These are phyloP conservation scores for Phasianus colchicus DNA, from an alignment of 2,113 vertebrate species.

Conservation along the genomic window DNA sequence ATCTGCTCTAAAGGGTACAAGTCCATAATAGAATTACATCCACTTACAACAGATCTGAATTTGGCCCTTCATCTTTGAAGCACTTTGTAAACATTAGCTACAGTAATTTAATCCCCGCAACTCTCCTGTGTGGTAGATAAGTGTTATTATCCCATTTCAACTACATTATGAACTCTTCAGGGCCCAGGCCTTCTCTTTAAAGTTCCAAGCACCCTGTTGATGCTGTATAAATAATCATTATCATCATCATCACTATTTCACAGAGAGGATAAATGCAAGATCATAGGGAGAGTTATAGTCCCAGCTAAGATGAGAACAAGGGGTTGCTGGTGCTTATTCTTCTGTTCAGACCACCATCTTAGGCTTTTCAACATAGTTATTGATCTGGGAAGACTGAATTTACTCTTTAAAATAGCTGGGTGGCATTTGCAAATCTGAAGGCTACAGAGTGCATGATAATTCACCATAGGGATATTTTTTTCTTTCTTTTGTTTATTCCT, in stretches of 20 bases:
- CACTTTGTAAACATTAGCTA: conserved; percentile 74
- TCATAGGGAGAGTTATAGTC: conserved; percentile 63
- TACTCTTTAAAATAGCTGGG: conserved; percentile 56
- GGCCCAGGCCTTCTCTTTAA: conserved; percentile 69
- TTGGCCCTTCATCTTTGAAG: conserved; percentile 73
- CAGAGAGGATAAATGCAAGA: conserved; percentile 69
- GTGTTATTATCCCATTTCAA: conserved; percentile 74
- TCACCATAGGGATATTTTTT: neutral
- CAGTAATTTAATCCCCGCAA: conserved; percentile 70
- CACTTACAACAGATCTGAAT: conserved; percentile 70
- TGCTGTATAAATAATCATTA: conserved; percentile 73
- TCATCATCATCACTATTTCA: conserved; percentile 68
- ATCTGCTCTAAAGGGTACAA: conserved; percentile 59
- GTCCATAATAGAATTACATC: conserved; percentile 68
- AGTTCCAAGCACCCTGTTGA: conserved; percentile 68
- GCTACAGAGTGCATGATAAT: conserved; percentile 32
- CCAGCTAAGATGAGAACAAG: conserved; percentile 39
- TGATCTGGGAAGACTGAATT: conserved; percentile 52
- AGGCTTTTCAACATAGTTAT: conserved; percentile 16
- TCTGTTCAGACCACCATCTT: conserved; percentile 17
- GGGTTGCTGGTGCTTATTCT: conserved; percentile 57
- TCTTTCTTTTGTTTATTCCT: conserved; percentile 25
- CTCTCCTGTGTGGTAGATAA: conserved; percentile 70
- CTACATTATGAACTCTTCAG: conserved; percentile 71
- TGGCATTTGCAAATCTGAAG: conserved; percentile 60